These are phyloP conservation scores for Struthidea cinerea DNA, from an alignment of 2,113 vertebrate genomes.

Conservation along the genomic window DNA sequence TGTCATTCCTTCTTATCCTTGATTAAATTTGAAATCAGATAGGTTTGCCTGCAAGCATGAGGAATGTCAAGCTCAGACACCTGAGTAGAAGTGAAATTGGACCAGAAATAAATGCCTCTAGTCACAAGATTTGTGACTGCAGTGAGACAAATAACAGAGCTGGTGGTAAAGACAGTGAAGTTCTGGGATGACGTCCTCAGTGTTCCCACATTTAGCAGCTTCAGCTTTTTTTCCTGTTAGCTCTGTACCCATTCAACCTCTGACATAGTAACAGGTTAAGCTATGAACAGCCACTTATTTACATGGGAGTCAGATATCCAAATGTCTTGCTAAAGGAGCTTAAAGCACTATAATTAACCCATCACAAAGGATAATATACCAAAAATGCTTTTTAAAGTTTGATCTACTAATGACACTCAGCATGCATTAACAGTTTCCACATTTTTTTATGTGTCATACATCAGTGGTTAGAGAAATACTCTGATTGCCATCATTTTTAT, in stretches of 20 bases:
- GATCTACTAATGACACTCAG: background rate
- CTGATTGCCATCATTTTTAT: conserved; percentile 42
- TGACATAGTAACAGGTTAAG: background rate
- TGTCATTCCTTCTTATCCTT: background rate
- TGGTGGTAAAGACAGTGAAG: background rate
- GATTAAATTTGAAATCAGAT: conserved; percentile 18
- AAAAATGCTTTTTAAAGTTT: conserved; percentile 23
- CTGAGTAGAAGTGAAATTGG: background rate
- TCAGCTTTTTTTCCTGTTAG: background rate
- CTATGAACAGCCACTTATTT: background rate
- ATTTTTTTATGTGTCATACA: background rate
- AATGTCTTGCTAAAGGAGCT: background rate
- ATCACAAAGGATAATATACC: background rate
- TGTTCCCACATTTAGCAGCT: background rate
- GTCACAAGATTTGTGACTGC: background rate
- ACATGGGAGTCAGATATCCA: background rate
- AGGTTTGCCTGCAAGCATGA: background rate
- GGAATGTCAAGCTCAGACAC: background rate
- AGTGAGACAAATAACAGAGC: background rate
- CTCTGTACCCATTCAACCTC: background rate
- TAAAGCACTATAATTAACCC: conserved; percentile 16
- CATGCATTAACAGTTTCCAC: conserved; percentile 13
- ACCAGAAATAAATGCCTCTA: background rate
- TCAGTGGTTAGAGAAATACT: conserved; percentile 29
- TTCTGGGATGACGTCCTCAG: background rate